A percentile compares a stretch with the other conserved stretches of the same genome.
phyloP scores from a whole-genome alignment of 2,888 invertebrate species.

The Anarsia innoxiella region DNA sequence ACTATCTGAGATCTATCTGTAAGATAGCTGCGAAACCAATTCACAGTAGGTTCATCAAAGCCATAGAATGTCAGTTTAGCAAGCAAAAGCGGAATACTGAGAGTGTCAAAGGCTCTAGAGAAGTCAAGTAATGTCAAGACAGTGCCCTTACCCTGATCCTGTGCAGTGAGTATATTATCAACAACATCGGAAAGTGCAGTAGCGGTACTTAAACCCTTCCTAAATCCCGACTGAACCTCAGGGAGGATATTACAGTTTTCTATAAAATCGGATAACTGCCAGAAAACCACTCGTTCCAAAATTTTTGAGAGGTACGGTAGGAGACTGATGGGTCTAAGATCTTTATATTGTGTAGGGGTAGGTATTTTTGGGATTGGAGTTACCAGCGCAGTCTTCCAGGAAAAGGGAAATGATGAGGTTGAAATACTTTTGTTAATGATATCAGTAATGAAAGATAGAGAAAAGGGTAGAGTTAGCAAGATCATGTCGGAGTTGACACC shows the following conservation, averaged over 20 bases:
- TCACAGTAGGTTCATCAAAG: neutral
- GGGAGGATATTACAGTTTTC: neutral
- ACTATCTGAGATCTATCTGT: neutral
- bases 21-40: slow-evolving; percentile 2
- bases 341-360: neutral
- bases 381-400: neutral
- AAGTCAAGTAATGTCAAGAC: neutral
- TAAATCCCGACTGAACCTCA: neutral
- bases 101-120: neutral
- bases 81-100: neutral
- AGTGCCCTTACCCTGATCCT: neutral
- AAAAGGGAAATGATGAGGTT: neutral
- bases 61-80: neutral
- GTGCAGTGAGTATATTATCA: neutral
- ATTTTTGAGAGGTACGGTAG: neutral
- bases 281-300: neutral
- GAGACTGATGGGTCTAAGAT: neutral
- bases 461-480: neutral
- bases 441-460: neutral
- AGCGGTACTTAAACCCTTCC: neutral
- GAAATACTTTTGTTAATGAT: neutral
- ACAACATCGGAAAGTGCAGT: neutral
- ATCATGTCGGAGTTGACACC: slow-evolving; percentile 4
- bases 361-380: neutral
- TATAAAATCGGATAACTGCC: neutral